These are phyloP conservation scores for Eucriotettix oculatus DNA, from an alignment of 2,888 invertebrate genomes.

Conservation along the genomic window DNA sequence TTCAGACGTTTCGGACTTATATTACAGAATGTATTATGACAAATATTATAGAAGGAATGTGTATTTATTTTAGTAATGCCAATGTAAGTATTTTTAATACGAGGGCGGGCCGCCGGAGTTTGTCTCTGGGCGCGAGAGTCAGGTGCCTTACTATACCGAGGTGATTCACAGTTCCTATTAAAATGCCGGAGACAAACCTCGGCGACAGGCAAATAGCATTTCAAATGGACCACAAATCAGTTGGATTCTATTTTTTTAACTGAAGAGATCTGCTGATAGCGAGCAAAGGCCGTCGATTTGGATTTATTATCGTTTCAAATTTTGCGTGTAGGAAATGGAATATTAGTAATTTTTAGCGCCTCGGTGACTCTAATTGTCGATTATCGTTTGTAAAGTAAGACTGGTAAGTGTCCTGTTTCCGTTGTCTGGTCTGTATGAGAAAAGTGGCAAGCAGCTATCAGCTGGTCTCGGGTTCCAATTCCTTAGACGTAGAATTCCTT, in stretches of 20 bases:
- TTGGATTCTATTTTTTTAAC: neutral
- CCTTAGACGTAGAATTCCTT: neutral
- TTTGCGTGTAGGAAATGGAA: no score
- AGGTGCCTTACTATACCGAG: neutral
- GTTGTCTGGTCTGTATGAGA: no score
- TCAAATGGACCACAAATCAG: neutral
- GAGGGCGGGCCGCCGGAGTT: neutral
- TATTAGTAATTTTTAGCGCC: no score
- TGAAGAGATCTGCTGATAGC: neutral
- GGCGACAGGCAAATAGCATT: neutral
- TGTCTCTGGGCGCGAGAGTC: neutral
- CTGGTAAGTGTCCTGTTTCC: no score
- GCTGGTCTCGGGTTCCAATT: neutral
- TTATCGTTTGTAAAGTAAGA: no score
- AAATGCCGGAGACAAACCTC: neutral
- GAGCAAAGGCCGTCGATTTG: neutral
- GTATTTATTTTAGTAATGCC: conserved; percentile 4
- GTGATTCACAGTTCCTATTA: neutral
- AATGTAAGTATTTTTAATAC: conserved; percentile 4
- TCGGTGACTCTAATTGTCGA: no score
- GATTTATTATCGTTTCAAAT: no score
- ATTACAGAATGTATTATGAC: neutral
- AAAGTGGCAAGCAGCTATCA: no score
- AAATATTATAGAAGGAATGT: neutral
- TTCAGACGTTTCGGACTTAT: neutral